Conservation (phyloP, 2,113 vertebrate genomes). For the Corythaeola cristata region DNA sequence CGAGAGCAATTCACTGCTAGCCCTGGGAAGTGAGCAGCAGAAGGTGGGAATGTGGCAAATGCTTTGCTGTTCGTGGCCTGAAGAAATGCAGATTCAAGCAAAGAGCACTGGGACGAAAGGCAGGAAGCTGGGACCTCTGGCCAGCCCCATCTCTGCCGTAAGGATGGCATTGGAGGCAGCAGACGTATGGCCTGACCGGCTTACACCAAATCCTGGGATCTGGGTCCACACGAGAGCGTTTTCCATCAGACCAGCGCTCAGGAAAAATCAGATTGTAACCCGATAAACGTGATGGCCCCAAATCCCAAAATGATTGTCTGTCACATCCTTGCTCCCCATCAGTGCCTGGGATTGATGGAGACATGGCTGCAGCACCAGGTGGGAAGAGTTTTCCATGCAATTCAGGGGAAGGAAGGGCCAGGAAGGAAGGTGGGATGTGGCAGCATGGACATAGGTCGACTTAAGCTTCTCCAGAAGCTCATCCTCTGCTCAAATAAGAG, state of each 20-base stretch:
- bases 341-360: accelerated
- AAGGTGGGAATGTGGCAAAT: not conserved
- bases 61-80: not conserved
- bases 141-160: not conserved
- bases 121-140: not conserved
- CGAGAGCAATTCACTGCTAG: not conserved
- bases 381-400: not conserved
- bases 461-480: not conserved
- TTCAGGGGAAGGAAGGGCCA: not conserved
- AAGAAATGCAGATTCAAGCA: not conserved
- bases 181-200: not conserved
- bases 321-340: not conserved
- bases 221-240: accelerated
- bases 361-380: not conserved
- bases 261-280: not conserved
- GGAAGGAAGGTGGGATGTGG: not conserved
- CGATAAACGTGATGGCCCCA: accelerated
- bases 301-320: not conserved
- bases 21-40: not conserved
- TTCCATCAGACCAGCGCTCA: not conserved
- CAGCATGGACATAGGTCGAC: not conserved
- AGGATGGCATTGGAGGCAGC: not conserved
- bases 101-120: not conserved
- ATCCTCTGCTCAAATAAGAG: not conserved
- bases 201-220: not conserved